Conservation (phyloP, 2,113 vertebrate species). For the Neotoma lepida region DNA sequence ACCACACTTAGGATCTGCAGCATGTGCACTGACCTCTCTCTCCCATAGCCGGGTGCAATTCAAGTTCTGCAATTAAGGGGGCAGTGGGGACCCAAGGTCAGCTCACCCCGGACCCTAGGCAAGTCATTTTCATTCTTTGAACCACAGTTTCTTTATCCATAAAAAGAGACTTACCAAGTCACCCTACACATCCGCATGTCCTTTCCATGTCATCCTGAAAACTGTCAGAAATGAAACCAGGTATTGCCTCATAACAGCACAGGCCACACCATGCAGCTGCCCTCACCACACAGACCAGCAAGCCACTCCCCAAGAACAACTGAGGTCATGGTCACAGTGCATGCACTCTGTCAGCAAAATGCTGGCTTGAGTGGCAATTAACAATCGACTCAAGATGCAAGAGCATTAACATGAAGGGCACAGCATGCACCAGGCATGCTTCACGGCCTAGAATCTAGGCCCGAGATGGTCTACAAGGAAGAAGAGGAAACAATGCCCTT, state of each 20-base stretch:
- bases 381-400: conserved; percentile 45
- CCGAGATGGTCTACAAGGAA: background rate
- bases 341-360: conserved; percentile 57
- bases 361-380: conserved; percentile 43
- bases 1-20: background rate
- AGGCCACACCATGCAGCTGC: background rate
- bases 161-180: background rate
- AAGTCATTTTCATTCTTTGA: background rate
- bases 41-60: background rate
- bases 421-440: background rate
- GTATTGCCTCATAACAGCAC: background rate
- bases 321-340: background rate
- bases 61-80: background rate
- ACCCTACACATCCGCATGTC: background rate
- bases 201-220: background rate
- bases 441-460: background rate
- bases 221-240: conserved; percentile 22
- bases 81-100: background rate
- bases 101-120: background rate
- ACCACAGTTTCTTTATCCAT: background rate
- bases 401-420: background rate
- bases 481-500: background rate
- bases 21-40: background rate
- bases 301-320: conserved; percentile 25
- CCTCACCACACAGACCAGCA: conserved; percentile 1